A percentile compares a stretch with the other conserved stretches of the same genome.
Evolutionary conservation across 2,113 vertebrate genomes (phyloP).

Genomic region (Axis porcinus): DNA sequence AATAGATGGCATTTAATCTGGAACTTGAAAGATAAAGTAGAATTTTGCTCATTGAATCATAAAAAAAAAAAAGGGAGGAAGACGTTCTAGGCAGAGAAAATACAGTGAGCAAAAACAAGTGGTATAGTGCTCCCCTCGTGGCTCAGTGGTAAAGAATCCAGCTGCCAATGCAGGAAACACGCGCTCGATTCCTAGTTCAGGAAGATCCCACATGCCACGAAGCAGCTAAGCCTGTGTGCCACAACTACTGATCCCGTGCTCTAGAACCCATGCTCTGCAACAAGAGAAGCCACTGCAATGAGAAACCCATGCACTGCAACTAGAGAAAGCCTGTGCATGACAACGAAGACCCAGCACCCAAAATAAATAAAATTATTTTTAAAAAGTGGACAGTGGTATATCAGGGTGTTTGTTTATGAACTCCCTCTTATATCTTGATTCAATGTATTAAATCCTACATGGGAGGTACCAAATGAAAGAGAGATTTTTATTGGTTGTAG

Average conservation of each 20-base stretch:
- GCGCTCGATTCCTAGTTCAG: background rate
- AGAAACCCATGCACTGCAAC: background rate
- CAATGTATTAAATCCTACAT: background rate
- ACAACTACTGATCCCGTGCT: background rate
- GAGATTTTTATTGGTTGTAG: background rate
- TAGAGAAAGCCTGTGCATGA: background rate
- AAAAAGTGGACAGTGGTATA: background rate
- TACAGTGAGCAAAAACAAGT: background rate
- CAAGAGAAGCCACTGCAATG: background rate
- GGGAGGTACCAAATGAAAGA: background rate
- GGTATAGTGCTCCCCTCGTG: background rate
- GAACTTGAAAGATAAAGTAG: background rate
- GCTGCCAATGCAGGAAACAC: background rate
- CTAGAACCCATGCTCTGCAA: background rate
- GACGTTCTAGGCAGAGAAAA: background rate
- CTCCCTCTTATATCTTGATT: background rate
- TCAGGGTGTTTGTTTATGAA: background rate
- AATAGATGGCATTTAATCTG: background rate
- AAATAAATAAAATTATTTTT: background rate
- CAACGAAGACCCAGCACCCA: background rate
- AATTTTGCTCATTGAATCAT: background rate
- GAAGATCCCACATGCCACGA: background rate
- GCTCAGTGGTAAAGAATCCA: background rate
- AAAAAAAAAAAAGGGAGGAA: background rate
- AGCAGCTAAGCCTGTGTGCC: background rate